Conservation (phyloP, 2,113 vertebrate genomes). For the Euleptes europaea region DNA sequence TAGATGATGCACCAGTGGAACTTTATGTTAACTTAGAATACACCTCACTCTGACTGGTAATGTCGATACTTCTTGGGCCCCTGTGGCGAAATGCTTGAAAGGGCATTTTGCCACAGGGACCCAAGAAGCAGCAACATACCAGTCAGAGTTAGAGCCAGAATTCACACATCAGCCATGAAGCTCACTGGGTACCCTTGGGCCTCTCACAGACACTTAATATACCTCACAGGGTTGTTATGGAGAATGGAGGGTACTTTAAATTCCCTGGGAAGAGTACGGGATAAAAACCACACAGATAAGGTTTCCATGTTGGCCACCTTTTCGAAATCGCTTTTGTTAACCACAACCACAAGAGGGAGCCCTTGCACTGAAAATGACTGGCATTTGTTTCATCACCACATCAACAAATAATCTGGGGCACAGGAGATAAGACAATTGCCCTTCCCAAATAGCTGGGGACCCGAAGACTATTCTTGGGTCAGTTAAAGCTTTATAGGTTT, state of each 20-base stretch:
- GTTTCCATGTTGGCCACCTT: not conserved
- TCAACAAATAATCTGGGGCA: conserved; percentile 61
- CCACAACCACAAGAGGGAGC: conserved; percentile 26
- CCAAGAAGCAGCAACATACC: no score
- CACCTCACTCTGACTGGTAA: not conserved
- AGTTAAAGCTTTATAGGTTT: conserved; percentile 54
- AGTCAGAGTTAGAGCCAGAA: no score
- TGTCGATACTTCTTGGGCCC: accelerated
- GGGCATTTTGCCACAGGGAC: no score
- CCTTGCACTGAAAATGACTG: conserved; percentile 14
- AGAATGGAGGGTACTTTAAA: no score
- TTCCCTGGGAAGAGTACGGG: no score
- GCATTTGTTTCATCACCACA: conserved; percentile 19
- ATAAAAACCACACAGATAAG: not conserved
- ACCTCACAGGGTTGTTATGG: no score
- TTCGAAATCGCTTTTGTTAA: not conserved
- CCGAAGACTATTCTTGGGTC: conserved; percentile 52
- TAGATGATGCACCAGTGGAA: not conserved
- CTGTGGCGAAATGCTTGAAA: not conserved
- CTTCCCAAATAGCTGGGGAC: conserved; percentile 51
- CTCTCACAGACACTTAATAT: no score
- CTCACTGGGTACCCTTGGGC: no score
- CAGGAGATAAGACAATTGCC: conserved; percentile 46
- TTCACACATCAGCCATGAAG: no score
- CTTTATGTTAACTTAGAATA: not conserved